These are phyloP conservation scores for Mycalesis mineus DNA, from an alignment of 2,888 invertebrate genomes.

Conservation along the genomic window DNA sequence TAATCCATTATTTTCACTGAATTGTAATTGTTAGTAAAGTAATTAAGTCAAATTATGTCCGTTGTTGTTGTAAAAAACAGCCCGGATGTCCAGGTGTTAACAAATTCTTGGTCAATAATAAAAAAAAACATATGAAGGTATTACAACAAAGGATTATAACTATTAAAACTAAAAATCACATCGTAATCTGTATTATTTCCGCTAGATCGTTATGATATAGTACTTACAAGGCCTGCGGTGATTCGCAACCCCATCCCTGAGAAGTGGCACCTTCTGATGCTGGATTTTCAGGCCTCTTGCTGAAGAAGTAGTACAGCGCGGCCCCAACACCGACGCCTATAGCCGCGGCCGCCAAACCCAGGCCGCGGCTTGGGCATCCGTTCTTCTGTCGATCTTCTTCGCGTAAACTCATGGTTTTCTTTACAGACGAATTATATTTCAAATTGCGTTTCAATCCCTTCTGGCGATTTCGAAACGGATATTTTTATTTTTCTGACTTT, in stretches of 20 bases:
- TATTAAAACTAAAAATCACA: no score
- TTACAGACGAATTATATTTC: background rate
- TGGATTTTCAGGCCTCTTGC: conserved; percentile 52
- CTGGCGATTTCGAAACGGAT: background rate
- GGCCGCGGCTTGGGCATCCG: conserved; percentile 55
- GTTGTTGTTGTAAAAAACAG: no score
- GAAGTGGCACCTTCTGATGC: conserved; percentile 51
- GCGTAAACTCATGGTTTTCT: conserved; percentile 54
- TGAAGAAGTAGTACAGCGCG: conserved; percentile 66
- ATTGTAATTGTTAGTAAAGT: no score
- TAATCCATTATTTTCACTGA: no score
- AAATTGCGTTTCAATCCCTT: background rate
- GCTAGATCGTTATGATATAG: no score
- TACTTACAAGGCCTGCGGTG: conserved; percentile 36
- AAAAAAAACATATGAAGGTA: no score
- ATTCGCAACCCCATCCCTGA: conserved; percentile 48
- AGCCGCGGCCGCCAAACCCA: conserved; percentile 63
- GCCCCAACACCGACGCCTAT: conserved; percentile 69
- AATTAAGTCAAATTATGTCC: no score
- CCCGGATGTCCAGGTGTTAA: no score
- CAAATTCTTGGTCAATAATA: no score
- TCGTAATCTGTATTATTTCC: no score
- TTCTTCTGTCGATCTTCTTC: conserved; percentile 57
- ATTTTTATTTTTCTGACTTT: background rate
- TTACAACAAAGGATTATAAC: no score